Conservation (phyloP, 2,888 invertebrate genomes). For the Leptinotarsa rubiginosa region DNA sequence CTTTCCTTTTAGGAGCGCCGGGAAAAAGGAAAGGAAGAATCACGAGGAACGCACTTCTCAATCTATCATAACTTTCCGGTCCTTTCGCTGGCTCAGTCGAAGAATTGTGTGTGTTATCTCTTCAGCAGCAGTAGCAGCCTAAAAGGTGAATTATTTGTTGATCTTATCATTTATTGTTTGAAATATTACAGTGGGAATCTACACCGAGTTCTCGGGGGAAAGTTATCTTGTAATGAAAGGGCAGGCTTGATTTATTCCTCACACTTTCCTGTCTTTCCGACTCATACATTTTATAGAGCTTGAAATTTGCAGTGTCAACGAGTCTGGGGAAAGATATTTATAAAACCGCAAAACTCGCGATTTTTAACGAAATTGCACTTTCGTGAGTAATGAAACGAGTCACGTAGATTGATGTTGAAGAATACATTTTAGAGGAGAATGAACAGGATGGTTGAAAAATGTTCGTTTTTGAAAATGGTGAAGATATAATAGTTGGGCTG, state of each 20-base stretch:
- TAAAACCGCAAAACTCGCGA: background rate
- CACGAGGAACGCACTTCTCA: background rate
- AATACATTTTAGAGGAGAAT: too few relatives aligned
- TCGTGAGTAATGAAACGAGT: background rate
- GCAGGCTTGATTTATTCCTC: background rate
- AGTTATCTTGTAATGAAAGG: background rate
- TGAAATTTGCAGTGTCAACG: background rate
- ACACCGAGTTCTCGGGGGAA: background rate
- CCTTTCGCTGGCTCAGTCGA: background rate
- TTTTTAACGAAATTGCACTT: background rate
- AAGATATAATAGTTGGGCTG: too few relatives aligned
- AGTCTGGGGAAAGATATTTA: background rate
- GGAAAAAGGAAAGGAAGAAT: background rate
- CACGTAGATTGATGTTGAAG: background rate
- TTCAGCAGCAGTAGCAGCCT: background rate
- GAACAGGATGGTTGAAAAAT: too few relatives aligned
- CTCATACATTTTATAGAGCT: background rate
- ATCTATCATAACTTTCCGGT: background rate
- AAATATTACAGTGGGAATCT: background rate
- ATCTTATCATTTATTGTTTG: background rate
- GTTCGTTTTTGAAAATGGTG: too few relatives aligned
- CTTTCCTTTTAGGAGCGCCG: too few relatives aligned
- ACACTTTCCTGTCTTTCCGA: background rate
- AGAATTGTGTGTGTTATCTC: constrained; percentile 1
- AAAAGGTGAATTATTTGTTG: background rate